These are phyloP conservation scores for Goniozus legneri DNA, from an alignment of 1,140 invertebrate genomes.

Conservation along the genomic window DNA sequence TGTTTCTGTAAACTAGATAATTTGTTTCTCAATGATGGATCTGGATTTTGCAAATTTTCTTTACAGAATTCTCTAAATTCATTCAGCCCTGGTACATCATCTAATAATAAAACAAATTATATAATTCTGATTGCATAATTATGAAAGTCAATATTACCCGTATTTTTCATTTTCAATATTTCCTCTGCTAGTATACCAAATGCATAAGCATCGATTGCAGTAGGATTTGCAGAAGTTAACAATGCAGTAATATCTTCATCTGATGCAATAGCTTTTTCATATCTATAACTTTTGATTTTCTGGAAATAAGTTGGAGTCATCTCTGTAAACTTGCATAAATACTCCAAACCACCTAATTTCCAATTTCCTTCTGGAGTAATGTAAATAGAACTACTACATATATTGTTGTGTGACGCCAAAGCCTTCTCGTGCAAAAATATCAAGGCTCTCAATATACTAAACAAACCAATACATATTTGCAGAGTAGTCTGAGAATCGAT, in stretches of 20 bases:
- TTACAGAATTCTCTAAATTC: constrained; percentile 69
- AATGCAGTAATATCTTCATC: constrained; percentile 62
- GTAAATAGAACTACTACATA: constrained; percentile 75
- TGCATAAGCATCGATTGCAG: constrained; percentile 72
- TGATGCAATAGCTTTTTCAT: constrained; percentile 66
- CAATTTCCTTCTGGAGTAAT: constrained; percentile 76
- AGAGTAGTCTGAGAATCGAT: constrained; percentile 63
- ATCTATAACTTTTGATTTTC: constrained; percentile 65
- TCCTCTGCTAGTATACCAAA: constrained; percentile 77
- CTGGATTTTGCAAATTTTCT: constrained; percentile 60
- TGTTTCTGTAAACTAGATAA: constrained; percentile 65
- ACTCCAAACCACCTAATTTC: constrained; percentile 80
- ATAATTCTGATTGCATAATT: constrained; percentile 3
- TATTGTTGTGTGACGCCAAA: constrained; percentile 75
- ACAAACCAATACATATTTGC: constrained; percentile 75
- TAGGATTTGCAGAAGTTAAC: constrained; percentile 40
- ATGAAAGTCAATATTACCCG: constrained; percentile 49
- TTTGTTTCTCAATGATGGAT: constrained; percentile 59
- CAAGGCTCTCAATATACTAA: constrained; percentile 71
- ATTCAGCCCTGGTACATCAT: constrained; percentile 63
- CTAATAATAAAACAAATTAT: constrained; percentile 45
- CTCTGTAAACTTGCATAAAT: constrained; percentile 68
- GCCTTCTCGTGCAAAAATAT: constrained; percentile 77
- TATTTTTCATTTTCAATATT: constrained; percentile 62
- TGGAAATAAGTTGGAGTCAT: constrained; percentile 65